Percentiles rank a stretch among this genome's conserved stretches.
Evolutionary conservation across 2,888 invertebrate genomes (phyloP).

Genomic region (Acrocyrtus sp.): DNA sequence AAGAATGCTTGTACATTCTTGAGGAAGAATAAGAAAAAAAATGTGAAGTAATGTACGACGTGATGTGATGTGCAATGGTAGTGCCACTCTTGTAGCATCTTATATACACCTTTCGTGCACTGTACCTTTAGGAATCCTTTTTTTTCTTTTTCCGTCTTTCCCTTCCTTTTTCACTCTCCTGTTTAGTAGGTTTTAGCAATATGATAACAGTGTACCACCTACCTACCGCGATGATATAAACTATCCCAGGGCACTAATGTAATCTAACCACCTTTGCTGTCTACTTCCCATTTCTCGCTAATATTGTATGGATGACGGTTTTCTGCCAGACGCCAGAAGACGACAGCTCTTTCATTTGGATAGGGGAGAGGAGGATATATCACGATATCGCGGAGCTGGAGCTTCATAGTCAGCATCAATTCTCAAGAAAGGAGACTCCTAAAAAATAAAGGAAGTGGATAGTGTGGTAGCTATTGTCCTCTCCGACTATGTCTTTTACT

Average conservation of each 20-base stretch:
- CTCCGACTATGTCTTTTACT: constrained; percentile 35
- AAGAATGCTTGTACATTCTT: no score
- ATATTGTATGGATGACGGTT: constrained; percentile 44
- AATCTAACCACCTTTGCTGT: constrained; percentile 53
- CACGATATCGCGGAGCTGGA: no score
- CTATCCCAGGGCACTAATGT: constrained; percentile 53
- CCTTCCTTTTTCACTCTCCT: background rate
- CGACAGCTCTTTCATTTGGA: background rate
- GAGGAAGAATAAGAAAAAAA: background rate
- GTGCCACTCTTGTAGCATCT: background rate
- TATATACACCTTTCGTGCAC: background rate
- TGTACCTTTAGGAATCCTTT: background rate
- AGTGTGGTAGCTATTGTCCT: no score
- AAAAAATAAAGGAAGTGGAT: constrained; percentile 7
- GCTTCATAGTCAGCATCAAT: no score
- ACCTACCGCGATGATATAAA: constrained; percentile 49
- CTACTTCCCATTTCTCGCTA: constrained; percentile 46
- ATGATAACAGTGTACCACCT: constrained; percentile 27
- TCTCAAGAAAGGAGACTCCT: background rate
- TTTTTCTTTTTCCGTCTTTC: background rate
- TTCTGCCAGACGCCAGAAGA: constrained; percentile 38
- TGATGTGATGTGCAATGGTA: constrained; percentile 17
- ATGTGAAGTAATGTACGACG: constrained; percentile 32
- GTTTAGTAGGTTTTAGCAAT: constrained; percentile 11
- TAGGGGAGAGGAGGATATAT: no score